Conservation (phyloP, 2,113 vertebrate genomes). For the Hypomesus transpacificus region DNA sequence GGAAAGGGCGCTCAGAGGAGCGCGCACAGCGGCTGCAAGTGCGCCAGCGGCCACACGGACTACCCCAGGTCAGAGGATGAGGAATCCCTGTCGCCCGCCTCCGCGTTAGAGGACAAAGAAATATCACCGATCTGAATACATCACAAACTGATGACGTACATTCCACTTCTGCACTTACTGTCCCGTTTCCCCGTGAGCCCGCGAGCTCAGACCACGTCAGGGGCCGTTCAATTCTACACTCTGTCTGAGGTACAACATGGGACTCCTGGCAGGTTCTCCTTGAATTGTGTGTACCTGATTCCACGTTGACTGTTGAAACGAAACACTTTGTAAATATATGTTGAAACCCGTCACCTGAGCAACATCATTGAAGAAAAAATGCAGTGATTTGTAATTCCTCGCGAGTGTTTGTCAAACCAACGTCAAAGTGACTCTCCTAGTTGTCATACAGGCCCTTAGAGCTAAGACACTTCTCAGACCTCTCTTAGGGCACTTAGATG, state of each 20-base stretch:
- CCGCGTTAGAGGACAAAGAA: constrained; percentile 87
- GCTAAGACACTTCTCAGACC: too few relatives aligned
- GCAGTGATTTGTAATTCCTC: constrained; percentile 18
- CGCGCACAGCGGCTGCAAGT: constrained; percentile 86
- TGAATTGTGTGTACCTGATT: neutral
- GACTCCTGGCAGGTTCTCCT: constrained; percentile 4
- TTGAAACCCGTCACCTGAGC: constrained; percentile 15
- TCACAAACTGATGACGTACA: constrained; percentile 2
- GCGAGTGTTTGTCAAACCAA: neutral
- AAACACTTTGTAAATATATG: constrained; percentile 37
- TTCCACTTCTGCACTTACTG: constrained; percentile 50
- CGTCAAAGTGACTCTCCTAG: constrained; percentile 14
- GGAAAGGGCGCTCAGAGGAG: constrained; percentile 88
- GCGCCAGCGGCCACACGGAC: constrained; percentile 79
- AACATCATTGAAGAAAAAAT: constrained; percentile 7
- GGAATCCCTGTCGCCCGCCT: constrained; percentile 90
- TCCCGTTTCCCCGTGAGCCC: constrained; percentile 25
- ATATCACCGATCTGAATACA: constrained; percentile 77
- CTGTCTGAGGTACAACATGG: neutral
- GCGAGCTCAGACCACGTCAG: constrained; percentile 23
- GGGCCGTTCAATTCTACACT: constrained; percentile 16
- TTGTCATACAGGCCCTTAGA: constrained; percentile 18
- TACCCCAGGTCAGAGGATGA: constrained; percentile 93
- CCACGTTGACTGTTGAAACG: constrained; percentile 8
- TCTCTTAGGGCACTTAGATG: neutral